These are phyloP conservation scores for Pica pica DNA, from an alignment of 2,113 vertebrate species.

Conservation along the genomic window DNA sequence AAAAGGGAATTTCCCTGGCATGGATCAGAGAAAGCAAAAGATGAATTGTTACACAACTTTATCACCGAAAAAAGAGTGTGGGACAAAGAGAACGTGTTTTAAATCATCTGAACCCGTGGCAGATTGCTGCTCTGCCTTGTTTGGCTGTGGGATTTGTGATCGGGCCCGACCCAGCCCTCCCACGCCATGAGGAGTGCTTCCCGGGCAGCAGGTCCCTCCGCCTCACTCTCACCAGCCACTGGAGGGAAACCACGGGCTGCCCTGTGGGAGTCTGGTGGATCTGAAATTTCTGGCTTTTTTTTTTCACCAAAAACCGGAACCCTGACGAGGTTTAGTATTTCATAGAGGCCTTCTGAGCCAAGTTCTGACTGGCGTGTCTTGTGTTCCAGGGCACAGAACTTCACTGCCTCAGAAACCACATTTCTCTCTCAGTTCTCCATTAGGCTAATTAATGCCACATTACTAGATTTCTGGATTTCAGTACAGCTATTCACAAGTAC, in stretches of 20 bases:
- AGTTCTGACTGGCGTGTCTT: neutral
- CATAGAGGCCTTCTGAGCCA: neutral
- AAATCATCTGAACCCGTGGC: fast-evolving
- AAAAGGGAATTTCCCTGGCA: neutral
- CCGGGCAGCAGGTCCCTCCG: fast-evolving
- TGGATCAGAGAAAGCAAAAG: neutral
- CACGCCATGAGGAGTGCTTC: neutral
- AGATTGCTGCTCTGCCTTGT: neutral
- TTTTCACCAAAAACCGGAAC: neutral
- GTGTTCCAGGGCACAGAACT: neutral
- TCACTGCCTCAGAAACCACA: conserved; percentile 20
- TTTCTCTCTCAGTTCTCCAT: neutral
- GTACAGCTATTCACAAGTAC: neutral
- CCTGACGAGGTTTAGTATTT: neutral
- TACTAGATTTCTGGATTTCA: conserved; percentile 15
- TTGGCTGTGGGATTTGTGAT: neutral
- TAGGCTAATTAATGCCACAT: neutral
- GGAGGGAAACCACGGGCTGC: neutral
- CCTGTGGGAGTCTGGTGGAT: neutral
- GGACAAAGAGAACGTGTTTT: neutral
- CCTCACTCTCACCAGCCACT: neutral
- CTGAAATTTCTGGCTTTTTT: neutral
- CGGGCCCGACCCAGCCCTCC: no score
- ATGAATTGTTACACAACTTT: neutral
- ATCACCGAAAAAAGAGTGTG: neutral